Conservation (phyloP, 2,113 vertebrate species). For the Ancistrus triradiatus region DNA sequence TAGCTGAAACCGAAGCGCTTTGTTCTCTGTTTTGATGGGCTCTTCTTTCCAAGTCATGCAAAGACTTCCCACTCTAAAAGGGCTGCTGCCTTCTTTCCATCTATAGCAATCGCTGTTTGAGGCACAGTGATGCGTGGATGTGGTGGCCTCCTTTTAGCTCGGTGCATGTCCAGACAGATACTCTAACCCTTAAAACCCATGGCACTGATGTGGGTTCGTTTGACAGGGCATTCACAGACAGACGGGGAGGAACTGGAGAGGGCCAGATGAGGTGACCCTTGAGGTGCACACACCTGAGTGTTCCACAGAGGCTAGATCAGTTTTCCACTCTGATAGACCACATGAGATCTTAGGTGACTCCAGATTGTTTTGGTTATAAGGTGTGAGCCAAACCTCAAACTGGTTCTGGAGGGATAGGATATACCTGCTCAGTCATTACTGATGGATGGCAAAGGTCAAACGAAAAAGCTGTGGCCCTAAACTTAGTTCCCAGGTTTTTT, state of each 20-base stretch:
- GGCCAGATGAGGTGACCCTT: slow-evolving; percentile 5
- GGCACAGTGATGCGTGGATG: slow-evolving; percentile 27
- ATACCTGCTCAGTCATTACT: no score
- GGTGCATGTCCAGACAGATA: slow-evolving; percentile 31
- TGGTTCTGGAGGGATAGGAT: no score
- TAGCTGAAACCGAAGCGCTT: slow-evolving; percentile 1
- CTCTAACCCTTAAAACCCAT: background rate
- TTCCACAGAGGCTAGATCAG: slow-evolving; percentile 8
- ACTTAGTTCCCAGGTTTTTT: no score
- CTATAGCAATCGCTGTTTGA: slow-evolving; percentile 24
- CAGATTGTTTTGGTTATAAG: no score
- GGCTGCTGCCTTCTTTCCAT: slow-evolving; percentile 22
- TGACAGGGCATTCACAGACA: slow-evolving; percentile 29
- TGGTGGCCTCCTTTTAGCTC: slow-evolving; percentile 31
- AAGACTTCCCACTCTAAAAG: slow-evolving; percentile 13
- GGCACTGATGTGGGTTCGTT: slow-evolving; percentile 6
- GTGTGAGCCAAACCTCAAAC: background rate
- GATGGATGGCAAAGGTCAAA: no score
- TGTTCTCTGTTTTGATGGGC: slow-evolving; percentile 28
- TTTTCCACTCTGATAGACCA: no score
- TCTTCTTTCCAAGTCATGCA: slow-evolving; percentile 32
- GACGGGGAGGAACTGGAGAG: background rate
- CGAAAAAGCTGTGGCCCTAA: no score
- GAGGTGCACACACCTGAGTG: slow-evolving; percentile 30
- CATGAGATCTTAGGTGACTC: no score